These are phyloP conservation scores for Ips nitidus DNA, from an alignment of 1,140 invertebrate genomes.

Conservation along the genomic window DNA sequence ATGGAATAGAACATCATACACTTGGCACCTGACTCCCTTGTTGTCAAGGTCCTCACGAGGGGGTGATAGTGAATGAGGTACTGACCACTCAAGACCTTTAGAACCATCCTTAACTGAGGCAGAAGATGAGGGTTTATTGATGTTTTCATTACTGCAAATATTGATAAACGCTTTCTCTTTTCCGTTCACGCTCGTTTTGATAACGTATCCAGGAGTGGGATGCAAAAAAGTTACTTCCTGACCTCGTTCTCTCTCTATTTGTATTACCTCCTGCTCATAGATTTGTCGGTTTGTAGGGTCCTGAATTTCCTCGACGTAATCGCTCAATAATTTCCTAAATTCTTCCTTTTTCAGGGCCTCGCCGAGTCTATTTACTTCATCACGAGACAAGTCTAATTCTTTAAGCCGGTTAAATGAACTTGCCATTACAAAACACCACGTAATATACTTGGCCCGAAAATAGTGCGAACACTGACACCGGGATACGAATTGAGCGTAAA, in stretches of 20 bases:
- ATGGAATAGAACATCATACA: slow-evolving; percentile 90
- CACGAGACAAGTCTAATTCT: slow-evolving; percentile 74
- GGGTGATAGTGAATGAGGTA: slow-evolving; percentile 81
- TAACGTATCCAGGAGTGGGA: slow-evolving; percentile 83
- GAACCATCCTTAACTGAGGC: slow-evolving; percentile 61
- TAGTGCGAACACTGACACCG: slow-evolving; percentile 18
- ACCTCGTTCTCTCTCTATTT: slow-evolving; percentile 85
- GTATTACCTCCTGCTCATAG: slow-evolving; percentile 83
- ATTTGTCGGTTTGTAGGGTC: slow-evolving; percentile 79
- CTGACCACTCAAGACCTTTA: slow-evolving; percentile 76
- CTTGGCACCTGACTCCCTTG: slow-evolving; percentile 68
- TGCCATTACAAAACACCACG: slow-evolving; percentile 40
- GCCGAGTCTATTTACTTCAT: slow-evolving; percentile 76
- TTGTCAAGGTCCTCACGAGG: slow-evolving; percentile 82
- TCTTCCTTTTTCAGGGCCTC: slow-evolving; percentile 84
- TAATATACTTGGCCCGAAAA: slow-evolving; percentile 24
- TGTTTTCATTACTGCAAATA: slow-evolving; percentile 76
- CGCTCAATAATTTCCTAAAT: slow-evolving; percentile 81
- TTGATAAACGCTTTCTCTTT: slow-evolving; percentile 86
- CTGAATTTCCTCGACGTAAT: slow-evolving; percentile 88
- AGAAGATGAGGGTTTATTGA: slow-evolving; percentile 69
- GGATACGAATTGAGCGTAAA: neutral
- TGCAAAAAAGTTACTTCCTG: slow-evolving; percentile 87
- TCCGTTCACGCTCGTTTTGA: slow-evolving; percentile 83
- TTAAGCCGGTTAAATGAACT: slow-evolving; percentile 52